phyloP scores from a whole-genome alignment of 2,888 invertebrate species.

The Pristionchus mayeri region DNA sequence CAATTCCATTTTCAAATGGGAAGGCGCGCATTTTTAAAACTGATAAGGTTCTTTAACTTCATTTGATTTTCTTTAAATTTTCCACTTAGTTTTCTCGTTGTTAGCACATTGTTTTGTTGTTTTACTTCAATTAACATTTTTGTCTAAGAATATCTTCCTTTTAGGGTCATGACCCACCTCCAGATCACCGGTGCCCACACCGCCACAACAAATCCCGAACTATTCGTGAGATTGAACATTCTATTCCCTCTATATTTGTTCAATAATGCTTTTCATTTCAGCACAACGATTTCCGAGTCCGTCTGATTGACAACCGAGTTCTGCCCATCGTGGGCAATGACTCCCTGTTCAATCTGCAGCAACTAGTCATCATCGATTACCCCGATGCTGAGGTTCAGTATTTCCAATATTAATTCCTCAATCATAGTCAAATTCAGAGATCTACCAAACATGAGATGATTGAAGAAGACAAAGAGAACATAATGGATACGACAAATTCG shows the following conservation, averaged over 20 bases:
- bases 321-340: constrained; percentile 16
- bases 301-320: neutral
- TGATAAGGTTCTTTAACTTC: neutral
- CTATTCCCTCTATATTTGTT: neutral
- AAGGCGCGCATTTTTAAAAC: neutral
- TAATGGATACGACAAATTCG: neutral
- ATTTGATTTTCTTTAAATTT: neutral
- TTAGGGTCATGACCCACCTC: constrained; percentile 9
- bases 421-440: too few relatives aligned
- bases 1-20: neutral
- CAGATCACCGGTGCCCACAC: constrained; percentile 16
- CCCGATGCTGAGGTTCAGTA: constrained; percentile 3
- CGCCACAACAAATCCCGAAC: neutral
- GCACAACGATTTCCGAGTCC: constrained; percentile 20
- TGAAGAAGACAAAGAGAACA: constrained; percentile 42
- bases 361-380: neutral
- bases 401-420: neutral
- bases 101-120: neutral
- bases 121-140: neutral
- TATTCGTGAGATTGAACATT: neutral
- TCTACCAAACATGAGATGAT: neutral
- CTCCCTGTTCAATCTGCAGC: neutral
- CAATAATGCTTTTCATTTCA: neutral
- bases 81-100: neutral
- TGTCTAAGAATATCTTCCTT: neutral